Evolutionary conservation across 2,797 vertebrate genomes (phyloP), one percentile per base, ranked within the genome.

Genomic region (Macroramphosus scolopax): DNA sequence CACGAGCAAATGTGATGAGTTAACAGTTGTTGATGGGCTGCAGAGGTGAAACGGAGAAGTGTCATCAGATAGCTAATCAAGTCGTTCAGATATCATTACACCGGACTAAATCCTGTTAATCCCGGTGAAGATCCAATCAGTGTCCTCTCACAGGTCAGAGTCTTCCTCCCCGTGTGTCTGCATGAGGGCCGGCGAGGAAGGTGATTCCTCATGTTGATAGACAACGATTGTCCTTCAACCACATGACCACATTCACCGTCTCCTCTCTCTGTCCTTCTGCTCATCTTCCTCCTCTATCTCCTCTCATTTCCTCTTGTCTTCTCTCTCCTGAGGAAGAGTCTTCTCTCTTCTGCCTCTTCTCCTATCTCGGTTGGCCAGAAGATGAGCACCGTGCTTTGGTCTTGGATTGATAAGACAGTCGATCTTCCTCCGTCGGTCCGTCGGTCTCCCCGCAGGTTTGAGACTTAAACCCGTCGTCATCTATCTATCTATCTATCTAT

Each of bases 1-100:
- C 29, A 12, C 13, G 16, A 51, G 51, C 8, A 17, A 59, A 59
- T 29, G 41, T 25, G 31, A 59, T 5, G 40, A 68, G 63, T 63
- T 74, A 55, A 49, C 57, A 63, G 68, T 61, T 59, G 79, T 79
- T 71, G 55, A 77, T 75, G 57, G 68, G 56, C 75, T 68, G 67
- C 73, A 35, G 76, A 87, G 84, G 86, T 86, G 80, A 85, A 72
- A 81, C 56, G 38, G 66, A 57, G 60, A 69, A 60, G 63, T 81
- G 79, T 78, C 79, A 81, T 84, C 78, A 80, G 83, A 82, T 82
- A 78, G 81, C 76, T 83, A 83, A 85, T 85, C 80, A 88, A 80
- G 69, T 84, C 75, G 56, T 86, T 84, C 79, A 81, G 74, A 81
- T 85, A 77, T 82, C 84, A 83, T 86, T 86, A 84, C 81, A 82